Evolutionary conservation across 2,113 vertebrate genomes (phyloP).

Genomic region (Platichthys flesus): DNA sequence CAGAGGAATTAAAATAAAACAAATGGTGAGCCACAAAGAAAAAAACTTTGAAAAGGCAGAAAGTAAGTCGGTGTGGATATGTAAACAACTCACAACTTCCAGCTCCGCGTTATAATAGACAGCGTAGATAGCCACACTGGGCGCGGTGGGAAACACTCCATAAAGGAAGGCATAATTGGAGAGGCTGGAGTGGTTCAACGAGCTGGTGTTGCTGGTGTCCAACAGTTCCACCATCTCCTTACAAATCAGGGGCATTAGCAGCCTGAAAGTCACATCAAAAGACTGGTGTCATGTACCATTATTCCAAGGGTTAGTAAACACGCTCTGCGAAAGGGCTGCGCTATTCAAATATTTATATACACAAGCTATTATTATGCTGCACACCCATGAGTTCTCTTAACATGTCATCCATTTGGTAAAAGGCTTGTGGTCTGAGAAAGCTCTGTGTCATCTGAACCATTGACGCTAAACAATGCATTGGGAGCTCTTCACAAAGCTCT

Average conservation of each 20-base stretch:
- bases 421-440: conserved; percentile 33
- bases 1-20: conserved; percentile 2
- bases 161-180: conserved; percentile 98
- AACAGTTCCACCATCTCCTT: conserved; percentile 95
- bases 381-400: conserved; percentile 1
- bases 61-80: background rate
- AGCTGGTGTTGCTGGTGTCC: conserved; percentile 82
- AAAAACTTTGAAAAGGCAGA: background rate
- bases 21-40: background rate
- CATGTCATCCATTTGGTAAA: conserved; percentile 26
- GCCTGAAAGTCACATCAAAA: conserved; percentile 74
- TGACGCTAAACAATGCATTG: too few species aligned
- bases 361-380: background rate
- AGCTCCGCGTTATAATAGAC: conserved; percentile 96
- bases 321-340: background rate
- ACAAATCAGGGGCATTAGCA: conserved; percentile 94
- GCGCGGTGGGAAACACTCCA: conserved; percentile 95
- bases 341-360: conserved; percentile 3
- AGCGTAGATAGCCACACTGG: conserved; percentile 97
- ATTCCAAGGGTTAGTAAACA: conserved; percentile 10
- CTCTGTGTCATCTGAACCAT: conserved; percentile 48
- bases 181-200: conserved; percentile 92
- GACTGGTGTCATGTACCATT: background rate
- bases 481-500: conserved; percentile 5
- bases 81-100: conserved; percentile 89